Base-by-base conservation (phyloP, 2,888 invertebrate species). In the Biston stratarius region DNA sequence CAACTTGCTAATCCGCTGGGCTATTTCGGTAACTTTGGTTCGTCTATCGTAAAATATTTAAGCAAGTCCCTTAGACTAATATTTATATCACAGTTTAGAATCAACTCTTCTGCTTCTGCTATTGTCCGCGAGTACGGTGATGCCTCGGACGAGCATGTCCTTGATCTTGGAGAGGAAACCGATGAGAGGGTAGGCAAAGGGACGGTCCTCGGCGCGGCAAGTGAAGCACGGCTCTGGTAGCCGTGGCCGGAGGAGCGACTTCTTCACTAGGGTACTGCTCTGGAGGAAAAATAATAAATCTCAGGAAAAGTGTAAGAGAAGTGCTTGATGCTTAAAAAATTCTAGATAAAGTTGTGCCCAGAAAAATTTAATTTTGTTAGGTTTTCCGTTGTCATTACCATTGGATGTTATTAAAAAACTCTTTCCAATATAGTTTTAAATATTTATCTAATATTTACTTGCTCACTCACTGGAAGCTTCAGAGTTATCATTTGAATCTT, bases 161-260 rank as follows among this genome's bases (percentile, higher is more conserved):
- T 92, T 93, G 65, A 92, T 55, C 42, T 86, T 87, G 45, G 71
- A 77, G 56, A 92, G 68, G 73, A 87, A 88, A 5, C 81, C 77
- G 61, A 90, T 77, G 44, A 93, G 73, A 1, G 92, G 86, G 80
- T 90, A 89, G 0, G 83, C 81, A 62, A 86, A 76, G 0, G 92
- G 93, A 0, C 87, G 81, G 61, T 94, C 92, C 40, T 86, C 84
- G 0, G 84, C 77, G 0, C 85, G 83, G 72, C 88, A 88, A 0
- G 90, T 85, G 81, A 90, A 92, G 72, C 93, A 94, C 5, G 84
- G 75, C 53, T 85, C 83, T 34, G 77, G 75, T 11, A 72, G 70
- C 5, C 78, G 77, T 0, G 87, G 89, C 34, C 74, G 82, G 66
- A 91, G 73, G 8, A 91, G 78, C 0, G 91, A 91, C 1, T 76